Base-by-base conservation (phyloP, 1,140 invertebrate species). In the Oncopodura yosiiana region DNA sequence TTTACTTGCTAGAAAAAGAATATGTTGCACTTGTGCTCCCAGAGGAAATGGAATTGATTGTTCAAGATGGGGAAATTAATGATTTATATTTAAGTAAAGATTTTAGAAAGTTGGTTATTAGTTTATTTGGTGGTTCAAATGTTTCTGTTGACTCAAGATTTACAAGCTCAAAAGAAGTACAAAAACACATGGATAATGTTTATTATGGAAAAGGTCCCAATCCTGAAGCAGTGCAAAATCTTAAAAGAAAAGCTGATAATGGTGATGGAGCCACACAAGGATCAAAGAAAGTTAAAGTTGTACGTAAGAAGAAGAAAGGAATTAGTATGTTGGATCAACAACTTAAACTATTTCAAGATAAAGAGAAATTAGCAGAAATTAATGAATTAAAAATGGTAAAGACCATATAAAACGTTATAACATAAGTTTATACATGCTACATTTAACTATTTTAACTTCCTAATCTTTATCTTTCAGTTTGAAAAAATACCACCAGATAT, bases 281-380 rank as follows among this genome's bases (percentile, higher is more conserved):
- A n/a, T n/a, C n/a, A n/a, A n/a, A n/a, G n/a, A n/a, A n/a, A n/a
- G n/a, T n/a, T n/a, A n/a, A n/a, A n/a, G n/a, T n/a, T n/a, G n/a
- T n/a, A n/a, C n/a, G n/a, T n/a, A n/a, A n/a, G n/a, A n/a, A n/a
- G n/a, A n/a, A n/a, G n/a, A n/a, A n/a, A n/a, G n/a, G n/a, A n/a
- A n/a, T n/a, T n/a, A n/a, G n/a, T n/a, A n/a, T n/a, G n/a, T n/a
- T n/a, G n/a, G n/a, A n/a, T n/a, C n/a, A n/a, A n/a, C n/a, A n/a
- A n/a, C n/a, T n/a, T n/a, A n/a, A n/a, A n/a, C n/a, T n/a, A n/a
- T n/a, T n/a, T 67, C 83, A 86, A 71, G 81, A 81, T 24, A 85
- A 84, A 66, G 69, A 69, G 45, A 61, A 62, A 44, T 58, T 62
- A 39, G 65, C 66, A 37, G 69, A 70, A 44, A 56, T 59, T 34